Conservation (phyloP, 2,888 invertebrate species). For the Perizoma affinitatum region DNA sequence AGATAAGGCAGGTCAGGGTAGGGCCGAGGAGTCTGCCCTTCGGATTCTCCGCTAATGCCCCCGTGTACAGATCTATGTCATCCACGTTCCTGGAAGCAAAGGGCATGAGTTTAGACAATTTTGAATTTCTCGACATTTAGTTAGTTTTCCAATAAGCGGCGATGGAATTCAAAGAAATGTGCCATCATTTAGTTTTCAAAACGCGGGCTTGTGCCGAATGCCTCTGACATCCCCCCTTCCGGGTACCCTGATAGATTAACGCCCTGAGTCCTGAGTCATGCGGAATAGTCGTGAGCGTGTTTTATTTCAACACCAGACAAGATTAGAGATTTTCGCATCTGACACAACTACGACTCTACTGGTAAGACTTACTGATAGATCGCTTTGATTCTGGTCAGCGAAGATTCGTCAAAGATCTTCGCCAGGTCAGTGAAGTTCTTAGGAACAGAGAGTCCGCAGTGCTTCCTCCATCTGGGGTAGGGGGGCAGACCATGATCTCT, state of each 20-base stretch:
- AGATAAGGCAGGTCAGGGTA: conserved; percentile 92
- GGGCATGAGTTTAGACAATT: too few relatives aligned
- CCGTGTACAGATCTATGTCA: conserved; percentile 95
- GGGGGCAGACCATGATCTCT: conserved; percentile 94
- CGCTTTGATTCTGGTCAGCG: conserved; percentile 84
- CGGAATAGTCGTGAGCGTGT: too few relatives aligned
- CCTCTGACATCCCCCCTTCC: too few relatives aligned
- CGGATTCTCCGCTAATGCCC: conserved; percentile 92
- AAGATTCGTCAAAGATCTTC: conserved; percentile 86
- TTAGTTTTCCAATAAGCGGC: too few relatives aligned
- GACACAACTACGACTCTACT: not conserved
- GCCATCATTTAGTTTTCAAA: too few relatives aligned
- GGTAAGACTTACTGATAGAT: conserved; percentile 85
- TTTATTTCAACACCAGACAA: too few relatives aligned
- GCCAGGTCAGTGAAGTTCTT: conserved; percentile 86
- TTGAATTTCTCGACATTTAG: too few relatives aligned
- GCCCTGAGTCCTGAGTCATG: too few relatives aligned
- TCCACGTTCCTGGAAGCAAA: conserved; percentile 81
- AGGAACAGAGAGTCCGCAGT: conserved; percentile 88
- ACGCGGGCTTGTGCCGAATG: too few relatives aligned
- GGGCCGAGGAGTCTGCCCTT: conserved; percentile 91
- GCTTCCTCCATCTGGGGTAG: conserved; percentile 90
- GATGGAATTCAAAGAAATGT: too few relatives aligned
- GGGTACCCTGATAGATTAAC: too few relatives aligned
- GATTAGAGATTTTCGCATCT: too few relatives aligned